These are phyloP conservation scores for Eospalax fontanierii DNA, from an alignment of 2,797 vertebrate genomes.

Conservation along the genomic window DNA sequence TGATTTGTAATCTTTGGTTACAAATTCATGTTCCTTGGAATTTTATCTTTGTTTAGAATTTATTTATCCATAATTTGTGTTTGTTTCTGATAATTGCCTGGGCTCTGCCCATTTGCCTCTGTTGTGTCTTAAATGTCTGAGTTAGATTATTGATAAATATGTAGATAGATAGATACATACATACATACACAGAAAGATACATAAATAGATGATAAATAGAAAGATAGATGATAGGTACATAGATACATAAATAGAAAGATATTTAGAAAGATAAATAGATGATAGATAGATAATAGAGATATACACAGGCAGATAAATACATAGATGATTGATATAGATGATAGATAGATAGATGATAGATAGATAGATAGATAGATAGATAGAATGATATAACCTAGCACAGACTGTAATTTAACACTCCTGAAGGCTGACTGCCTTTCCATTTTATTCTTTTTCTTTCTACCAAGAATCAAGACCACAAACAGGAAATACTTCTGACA, in stretches of 20 bases:
- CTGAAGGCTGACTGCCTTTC: neutral
- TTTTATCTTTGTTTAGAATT: slow-evolving; percentile 35
- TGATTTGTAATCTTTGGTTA: neutral
- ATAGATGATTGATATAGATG: neutral
- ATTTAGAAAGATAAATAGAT: neutral
- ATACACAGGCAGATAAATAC: no score
- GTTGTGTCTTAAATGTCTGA: neutral
- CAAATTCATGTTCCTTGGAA: neutral
- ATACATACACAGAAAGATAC: neutral
- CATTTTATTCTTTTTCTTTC: neutral
- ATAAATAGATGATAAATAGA: neutral
- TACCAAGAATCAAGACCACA: neutral
- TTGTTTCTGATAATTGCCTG: neutral
- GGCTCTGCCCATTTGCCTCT: neutral
- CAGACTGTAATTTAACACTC: neutral
- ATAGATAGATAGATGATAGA: neutral
- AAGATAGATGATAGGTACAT: neutral
- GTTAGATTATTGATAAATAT: neutral
- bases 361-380: neutral
- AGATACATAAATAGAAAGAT: neutral
- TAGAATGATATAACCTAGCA: neutral
- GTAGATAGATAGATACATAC: neutral
- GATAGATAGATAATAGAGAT: neutral
- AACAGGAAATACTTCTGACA: neutral
- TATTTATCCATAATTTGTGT: neutral